A percentile compares a stretch with the other conserved stretches of the same genome.
Conservation (phyloP, 2,888 invertebrate species). For the Calameuta pallipes region DNA sequence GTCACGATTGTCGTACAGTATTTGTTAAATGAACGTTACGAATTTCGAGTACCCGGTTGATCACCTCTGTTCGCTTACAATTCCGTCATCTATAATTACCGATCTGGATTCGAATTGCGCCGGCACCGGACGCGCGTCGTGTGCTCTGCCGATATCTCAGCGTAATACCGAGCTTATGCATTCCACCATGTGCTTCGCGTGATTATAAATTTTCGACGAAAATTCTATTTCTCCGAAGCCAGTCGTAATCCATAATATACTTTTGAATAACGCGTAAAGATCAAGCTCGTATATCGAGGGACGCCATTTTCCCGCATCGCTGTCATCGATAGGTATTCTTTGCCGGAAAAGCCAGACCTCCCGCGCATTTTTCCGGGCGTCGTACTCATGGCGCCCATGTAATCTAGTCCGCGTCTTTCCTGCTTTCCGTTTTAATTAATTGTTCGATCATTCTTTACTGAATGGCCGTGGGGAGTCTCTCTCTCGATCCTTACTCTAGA, state of each 20-base stretch:
- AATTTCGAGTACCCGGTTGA: conserved; percentile 49
- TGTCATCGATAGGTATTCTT: conserved; percentile 29
- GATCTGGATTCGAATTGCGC: conserved; percentile 32
- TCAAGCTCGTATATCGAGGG: conserved; percentile 15
- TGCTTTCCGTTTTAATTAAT: background rate
- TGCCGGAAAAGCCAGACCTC: conserved; percentile 44
- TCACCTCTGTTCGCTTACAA: conserved; percentile 45
- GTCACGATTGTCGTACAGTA: background rate
- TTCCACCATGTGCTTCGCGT: conserved; percentile 11
- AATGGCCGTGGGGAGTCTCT: background rate
- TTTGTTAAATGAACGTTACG: conserved; percentile 49
- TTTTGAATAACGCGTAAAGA: background rate
- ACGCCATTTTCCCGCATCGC: conserved; percentile 47
- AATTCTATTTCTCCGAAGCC: background rate
- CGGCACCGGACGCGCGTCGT: background rate
- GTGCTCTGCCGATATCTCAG: background rate
- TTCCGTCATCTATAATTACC: conserved; percentile 55
- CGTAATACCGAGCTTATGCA: background rate
- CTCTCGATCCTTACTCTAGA: background rate
- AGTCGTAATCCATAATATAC: background rate
- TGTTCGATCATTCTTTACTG: conserved; percentile 1
- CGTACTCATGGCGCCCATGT: conserved; percentile 32
- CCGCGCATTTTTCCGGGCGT: conserved; percentile 58
- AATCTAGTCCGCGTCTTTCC: conserved; percentile 43
- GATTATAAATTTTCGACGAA: background rate